Evolutionary conservation across 37 sponge, comb jelly and placozoan species (phyloP).

Genomic region (Cliona cf. orientalis): DNA sequence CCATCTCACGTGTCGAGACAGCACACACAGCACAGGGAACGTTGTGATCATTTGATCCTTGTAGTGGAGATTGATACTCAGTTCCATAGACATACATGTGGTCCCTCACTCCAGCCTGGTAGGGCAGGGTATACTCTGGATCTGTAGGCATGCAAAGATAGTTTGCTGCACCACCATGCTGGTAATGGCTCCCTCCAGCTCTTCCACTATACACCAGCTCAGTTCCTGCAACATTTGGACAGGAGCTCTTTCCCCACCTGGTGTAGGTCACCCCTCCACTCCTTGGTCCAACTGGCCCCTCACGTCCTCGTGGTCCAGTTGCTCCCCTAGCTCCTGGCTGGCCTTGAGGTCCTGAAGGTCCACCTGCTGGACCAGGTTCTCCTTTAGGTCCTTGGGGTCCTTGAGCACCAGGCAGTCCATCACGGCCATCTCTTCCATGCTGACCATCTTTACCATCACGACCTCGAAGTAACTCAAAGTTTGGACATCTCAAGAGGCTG

Average conservation of each 20-base stretch:
- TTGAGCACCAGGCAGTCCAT: background rate
- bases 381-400: background rate
- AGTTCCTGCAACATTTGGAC: conserved; percentile 55
- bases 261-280: conserved; percentile 47
- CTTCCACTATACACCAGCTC: conserved; percentile 41
- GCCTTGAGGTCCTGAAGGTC: background rate
- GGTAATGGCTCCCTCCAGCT: conserved; percentile 10
- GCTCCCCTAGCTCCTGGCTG: background rate
- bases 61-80: conserved; percentile 24
- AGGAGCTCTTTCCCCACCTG: conserved; percentile 57
- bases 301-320: background rate
- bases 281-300: background rate
- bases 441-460: too few species aligned
- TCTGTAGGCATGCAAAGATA: conserved; percentile 52
- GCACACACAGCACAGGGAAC: conserved; percentile 61
- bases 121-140: conserved; percentile 9
- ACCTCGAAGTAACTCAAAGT: too few species aligned
- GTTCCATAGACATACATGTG: conserved; percentile 39
- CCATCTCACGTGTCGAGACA: background rate
- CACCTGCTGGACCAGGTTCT: background rate
- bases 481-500: too few species aligned
- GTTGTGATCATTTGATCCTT: background rate
- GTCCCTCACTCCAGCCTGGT: background rate
- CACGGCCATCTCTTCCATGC: too few species aligned
- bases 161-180: conserved; percentile 59